Evolutionary conservation across 2,888 invertebrate genomes (phyloP), one percentile per base, ranked within the genome.

Genomic region (Lottia scabra): DNA sequence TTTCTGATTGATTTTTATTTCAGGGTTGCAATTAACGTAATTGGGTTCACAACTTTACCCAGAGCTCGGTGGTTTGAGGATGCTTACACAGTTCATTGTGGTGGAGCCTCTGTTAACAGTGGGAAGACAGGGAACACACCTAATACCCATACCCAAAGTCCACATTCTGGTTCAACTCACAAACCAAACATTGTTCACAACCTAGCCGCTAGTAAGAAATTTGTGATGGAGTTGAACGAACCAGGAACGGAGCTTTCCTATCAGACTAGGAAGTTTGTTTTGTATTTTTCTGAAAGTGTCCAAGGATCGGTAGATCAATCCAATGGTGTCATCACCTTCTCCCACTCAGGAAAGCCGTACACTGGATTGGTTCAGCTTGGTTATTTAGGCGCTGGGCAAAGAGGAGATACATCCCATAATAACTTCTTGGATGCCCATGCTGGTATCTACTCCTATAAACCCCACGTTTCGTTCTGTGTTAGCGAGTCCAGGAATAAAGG

Each of bases 191-290:
- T 44, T n/a, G 65, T 44, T 23, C n/a, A 65, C 62, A 48, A 66
- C 8, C 65, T 79, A n/a, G 63, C 67, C 12, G 67, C 78, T 30
- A 80, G 78, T 27, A 77, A 72, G 0, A 83, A 82, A 70, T 84
- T 84, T 68, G 73, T 83, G 13, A 66, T 85, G 71, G 85, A 85
- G 71, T 74, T 85, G 12, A 80, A 84, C 67, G 85, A 85, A 70
- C 85, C 83, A 2, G 83, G 82, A 2, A 74, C 71, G 10, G 75
- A 73, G 3, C 76, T 85, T 3, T 82, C 83, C 10, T 71, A 72
- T 0, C 81, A 81, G 73, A 83, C 82, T 23, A 72, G 84, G 62
- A 84, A 84, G 64, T 85, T 80, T 45, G 77, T 81, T 19, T 19
- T 81, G 26, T 85, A 82, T 67, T 84, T 84, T 72, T 79, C 81